Base-by-base conservation (phyloP, 2,888 invertebrate species). In the Cremastinae sp. region DNA sequence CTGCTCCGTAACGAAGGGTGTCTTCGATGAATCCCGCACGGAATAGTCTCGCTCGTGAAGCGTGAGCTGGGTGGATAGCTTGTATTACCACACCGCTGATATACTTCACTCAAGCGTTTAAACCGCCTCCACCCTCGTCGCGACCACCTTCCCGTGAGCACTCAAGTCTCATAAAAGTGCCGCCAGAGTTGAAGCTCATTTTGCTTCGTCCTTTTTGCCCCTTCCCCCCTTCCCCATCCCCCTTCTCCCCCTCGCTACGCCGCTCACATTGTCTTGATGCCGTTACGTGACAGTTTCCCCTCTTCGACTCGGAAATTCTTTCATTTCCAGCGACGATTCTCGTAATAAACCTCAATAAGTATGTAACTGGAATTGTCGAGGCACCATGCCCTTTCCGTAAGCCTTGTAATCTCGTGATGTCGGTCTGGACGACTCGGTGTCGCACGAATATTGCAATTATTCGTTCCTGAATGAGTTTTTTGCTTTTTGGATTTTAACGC, bases 1-100 rank as follows among this genome's bases (percentile, higher is more conserved):
- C 59, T 58, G 41, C 74, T 68, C 76, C 78, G 80, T 83, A 85
- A 86, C 83, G 85, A 87, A 82, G 82, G 80, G 81, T 76, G 81
- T 78, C 85, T 84, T 85, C 87, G 87, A 86, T 84, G 84, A 87
- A 84, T 84, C 80, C 84, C 66, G 75, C 72, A 73, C 79, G 81
- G 83, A 80, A 66, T 77, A 78, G 51, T 22, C 68, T 56, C 36
- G 49, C 54, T 62, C 56, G 36, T 68, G 74, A 56, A 66, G 14
- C 20, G 64, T 64, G 61, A 62, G 74, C 69, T 56, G 51, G 54
- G 64, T 45, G 62, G 64, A 38, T 41, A 61, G 69, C 59, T 69
- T 38, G 70, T 68, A 64, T 70, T 79, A 53, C 51, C 12, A 59
- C 64, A 22, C 54, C 28, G 47, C 41, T 66, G 73, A 76, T 73